phyloP scores from a whole-genome alignment of 2,888 invertebrate genomes.

The Spodoptera exigua region DNA sequence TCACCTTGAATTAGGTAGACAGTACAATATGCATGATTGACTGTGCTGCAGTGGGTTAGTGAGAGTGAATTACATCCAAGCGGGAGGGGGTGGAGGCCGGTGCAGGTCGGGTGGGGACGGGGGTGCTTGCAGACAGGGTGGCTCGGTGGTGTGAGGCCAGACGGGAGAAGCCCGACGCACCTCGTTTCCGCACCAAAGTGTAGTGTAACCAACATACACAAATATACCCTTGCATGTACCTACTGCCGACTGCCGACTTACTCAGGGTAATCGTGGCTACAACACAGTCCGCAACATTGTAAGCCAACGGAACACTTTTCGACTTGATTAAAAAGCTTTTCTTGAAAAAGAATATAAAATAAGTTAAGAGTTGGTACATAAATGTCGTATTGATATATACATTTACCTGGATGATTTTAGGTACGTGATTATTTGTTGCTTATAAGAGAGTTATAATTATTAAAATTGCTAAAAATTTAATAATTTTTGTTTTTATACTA shows the following conservation, averaged over 20 bases:
- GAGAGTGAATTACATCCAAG: constrained; percentile 87
- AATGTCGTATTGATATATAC: too few species aligned
- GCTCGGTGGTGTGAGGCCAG: constrained; percentile 82
- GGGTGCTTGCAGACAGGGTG: constrained; percentile 81
- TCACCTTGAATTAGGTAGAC: constrained; percentile 82
- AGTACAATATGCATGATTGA: constrained; percentile 85
- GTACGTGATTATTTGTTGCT: too few species aligned
- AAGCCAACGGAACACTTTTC: constrained; percentile 38
- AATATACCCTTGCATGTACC: constrained; percentile 69
- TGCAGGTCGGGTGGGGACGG: constrained; percentile 59
- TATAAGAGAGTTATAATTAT: too few species aligned
- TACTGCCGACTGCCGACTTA: constrained; percentile 49
- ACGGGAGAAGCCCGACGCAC: constrained; percentile 86
- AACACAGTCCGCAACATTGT: constrained; percentile 68
- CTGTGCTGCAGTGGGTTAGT: constrained; percentile 88
- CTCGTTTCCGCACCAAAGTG: constrained; percentile 83
- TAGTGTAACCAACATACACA: constrained; percentile 67
- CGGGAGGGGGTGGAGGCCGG: constrained; percentile 63
- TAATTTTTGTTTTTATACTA: too few species aligned
- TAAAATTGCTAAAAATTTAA: too few species aligned
- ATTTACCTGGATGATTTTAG: too few species aligned
- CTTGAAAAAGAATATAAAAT: too few species aligned
- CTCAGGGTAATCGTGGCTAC: constrained; percentile 70
- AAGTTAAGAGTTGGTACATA: too few species aligned
- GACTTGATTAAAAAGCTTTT: constrained; percentile 34